phyloP scores from a whole-genome alignment of 2,113 vertebrate species.

The Nyctereutes procyonoides region DNA sequence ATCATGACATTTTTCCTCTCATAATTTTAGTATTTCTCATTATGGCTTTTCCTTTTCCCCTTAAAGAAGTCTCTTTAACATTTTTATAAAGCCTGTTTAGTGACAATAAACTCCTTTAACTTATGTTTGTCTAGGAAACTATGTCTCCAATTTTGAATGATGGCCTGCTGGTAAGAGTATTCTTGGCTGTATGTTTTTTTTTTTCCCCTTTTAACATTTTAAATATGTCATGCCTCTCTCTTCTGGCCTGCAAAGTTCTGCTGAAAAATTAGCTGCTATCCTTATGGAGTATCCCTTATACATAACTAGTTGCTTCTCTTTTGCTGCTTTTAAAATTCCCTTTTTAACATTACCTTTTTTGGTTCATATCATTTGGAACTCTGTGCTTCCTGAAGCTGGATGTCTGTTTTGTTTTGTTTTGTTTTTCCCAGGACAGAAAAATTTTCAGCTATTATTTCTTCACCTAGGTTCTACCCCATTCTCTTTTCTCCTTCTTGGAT shows the following conservation, averaged over 20 bases:
- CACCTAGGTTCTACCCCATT: neutral
- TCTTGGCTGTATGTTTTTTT: neutral
- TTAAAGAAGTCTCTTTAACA: neutral
- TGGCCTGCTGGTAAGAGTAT: neutral
- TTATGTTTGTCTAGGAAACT: neutral
- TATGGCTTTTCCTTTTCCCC: neutral
- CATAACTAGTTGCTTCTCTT: neutral
- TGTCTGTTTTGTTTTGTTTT: neutral
- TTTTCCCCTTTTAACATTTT: neutral
- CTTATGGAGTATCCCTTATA: neutral
- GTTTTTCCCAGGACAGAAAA: neutral
- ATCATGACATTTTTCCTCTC: neutral
- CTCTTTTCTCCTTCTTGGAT: neutral
- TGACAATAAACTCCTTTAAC: neutral
- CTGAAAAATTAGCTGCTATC: neutral
- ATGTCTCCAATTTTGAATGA: neutral
- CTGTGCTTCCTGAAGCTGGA: neutral
- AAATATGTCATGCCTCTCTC: neutral
- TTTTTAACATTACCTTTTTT: neutral
- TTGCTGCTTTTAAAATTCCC: neutral
- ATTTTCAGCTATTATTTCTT: neutral
- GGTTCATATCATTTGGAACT: neutral
- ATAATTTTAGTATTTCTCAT: neutral
- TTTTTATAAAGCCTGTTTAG: neutral
- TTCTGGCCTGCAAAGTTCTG: neutral